Percentiles rank a stretch among this genome's conserved stretches.
Evolutionary conservation across 2,113 vertebrate genomes (phyloP).

Genomic region (Neodon shergylaensis): DNA sequence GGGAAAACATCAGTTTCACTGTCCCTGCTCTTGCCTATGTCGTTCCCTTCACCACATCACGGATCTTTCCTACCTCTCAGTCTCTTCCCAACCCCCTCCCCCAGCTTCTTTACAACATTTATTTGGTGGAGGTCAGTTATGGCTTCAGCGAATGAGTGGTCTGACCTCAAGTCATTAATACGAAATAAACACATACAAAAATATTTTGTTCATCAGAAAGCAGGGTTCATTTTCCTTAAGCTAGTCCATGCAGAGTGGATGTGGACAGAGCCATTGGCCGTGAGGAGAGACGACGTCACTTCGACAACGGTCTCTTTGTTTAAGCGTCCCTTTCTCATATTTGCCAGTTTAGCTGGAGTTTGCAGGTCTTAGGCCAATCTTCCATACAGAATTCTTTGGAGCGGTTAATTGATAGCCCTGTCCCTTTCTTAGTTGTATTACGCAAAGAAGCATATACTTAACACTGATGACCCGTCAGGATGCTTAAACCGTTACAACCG

Average conservation of each 20-base stretch:
- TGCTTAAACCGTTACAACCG: slow-evolving; percentile 87
- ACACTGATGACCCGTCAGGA: slow-evolving; percentile 85
- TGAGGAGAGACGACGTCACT: slow-evolving; percentile 79
- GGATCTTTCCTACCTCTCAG: slow-evolving; percentile 67
- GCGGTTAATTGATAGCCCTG: slow-evolving; percentile 77
- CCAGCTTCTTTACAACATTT: slow-evolving; percentile 79
- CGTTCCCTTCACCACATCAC: slow-evolving; percentile 71
- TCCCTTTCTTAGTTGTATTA: slow-evolving; percentile 73
- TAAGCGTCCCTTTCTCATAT: slow-evolving; percentile 62
- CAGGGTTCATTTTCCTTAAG: slow-evolving; percentile 80
- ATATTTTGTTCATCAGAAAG: slow-evolving; percentile 86
- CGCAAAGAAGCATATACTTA: slow-evolving; percentile 84
- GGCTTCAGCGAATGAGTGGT: slow-evolving; percentile 85
- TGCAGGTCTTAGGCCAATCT: slow-evolving; percentile 75
- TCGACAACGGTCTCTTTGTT: slow-evolving; percentile 62
- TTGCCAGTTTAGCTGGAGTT: slow-evolving; percentile 72
- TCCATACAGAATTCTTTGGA: slow-evolving; percentile 80
- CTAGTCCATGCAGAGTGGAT: slow-evolving; percentile 80
- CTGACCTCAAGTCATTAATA: slow-evolving; percentile 82
- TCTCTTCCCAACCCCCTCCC: slow-evolving; percentile 71
- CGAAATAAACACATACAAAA: slow-evolving; percentile 87
- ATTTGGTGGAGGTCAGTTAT: slow-evolving; percentile 90
- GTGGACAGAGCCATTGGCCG: slow-evolving; percentile 81
- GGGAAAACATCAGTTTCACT: slow-evolving; percentile 78
- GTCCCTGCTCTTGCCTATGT: slow-evolving; percentile 75